A percentile compares a stretch with the other conserved stretches of the same genome.
Conservation (phyloP, 2,113 vertebrate genomes). For the Chamaetylas fuelleborni region DNA sequence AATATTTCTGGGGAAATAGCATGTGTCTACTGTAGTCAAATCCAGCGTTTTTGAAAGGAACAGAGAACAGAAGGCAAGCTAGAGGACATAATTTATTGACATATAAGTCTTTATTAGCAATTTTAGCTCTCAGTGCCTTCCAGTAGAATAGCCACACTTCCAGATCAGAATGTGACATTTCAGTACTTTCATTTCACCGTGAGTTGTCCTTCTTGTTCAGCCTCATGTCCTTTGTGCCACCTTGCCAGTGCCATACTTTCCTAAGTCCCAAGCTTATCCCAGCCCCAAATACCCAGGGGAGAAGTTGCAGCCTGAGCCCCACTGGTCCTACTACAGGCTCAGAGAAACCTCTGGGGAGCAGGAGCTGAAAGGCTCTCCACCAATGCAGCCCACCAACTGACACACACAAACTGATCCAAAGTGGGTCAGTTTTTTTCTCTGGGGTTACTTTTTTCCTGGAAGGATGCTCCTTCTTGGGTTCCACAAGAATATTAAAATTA, state of each 20-base stretch:
- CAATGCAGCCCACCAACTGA: neutral
- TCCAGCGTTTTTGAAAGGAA: neutral
- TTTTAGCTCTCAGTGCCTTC: neutral
- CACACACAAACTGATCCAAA: neutral
- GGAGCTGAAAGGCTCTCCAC: neutral
- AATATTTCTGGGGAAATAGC: neutral
- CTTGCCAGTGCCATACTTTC: neutral
- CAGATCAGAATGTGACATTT: neutral
- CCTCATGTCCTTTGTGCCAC: neutral
- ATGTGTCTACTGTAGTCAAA: neutral
- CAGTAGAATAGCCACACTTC: neutral
- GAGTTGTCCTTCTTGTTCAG: neutral
- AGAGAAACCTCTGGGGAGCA: neutral
- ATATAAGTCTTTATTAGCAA: neutral
- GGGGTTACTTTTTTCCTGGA: neutral
- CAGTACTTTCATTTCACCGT: neutral
- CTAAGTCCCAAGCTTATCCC: neutral
- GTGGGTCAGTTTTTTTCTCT: neutral
- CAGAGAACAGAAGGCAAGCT: neutral
- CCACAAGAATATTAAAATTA: neutral
- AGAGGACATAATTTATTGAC: neutral
- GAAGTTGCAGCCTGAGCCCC: neutral
- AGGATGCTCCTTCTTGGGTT: neutral
- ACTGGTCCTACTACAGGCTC: accelerated
- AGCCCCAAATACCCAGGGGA: neutral